Percentiles rank a stretch among this genome's conserved stretches.
Conservation (phyloP, 2,113 vertebrate genomes). For the Coracopsis vasa region DNA sequence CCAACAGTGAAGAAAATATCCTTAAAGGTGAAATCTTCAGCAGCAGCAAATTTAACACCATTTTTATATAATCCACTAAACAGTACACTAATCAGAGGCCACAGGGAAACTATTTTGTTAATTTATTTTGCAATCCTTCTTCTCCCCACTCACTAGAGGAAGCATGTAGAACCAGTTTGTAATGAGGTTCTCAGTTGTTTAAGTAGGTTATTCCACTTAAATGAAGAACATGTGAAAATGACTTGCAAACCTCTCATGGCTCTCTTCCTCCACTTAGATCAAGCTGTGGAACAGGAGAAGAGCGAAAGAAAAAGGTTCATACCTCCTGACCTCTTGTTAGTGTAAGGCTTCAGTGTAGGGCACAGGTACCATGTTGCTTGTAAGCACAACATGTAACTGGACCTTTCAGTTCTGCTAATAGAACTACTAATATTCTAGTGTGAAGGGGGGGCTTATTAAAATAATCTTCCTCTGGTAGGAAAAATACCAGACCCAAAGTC, state of each 20-base stretch:
- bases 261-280: background rate
- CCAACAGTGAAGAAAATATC: conserved; percentile 44
- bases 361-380: background rate
- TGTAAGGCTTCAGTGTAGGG: background rate
- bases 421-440: background rate
- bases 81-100: background rate
- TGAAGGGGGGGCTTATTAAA: background rate
- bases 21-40: conserved; percentile 5
- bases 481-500: background rate
- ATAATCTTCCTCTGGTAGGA: background rate
- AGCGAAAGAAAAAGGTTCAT: background rate
- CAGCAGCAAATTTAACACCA: conserved; percentile 10
- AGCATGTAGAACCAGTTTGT: background rate
- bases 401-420: background rate
- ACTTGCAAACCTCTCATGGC: background rate
- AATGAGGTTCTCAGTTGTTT: background rate
- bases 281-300: background rate
- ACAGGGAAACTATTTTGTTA: background rate
- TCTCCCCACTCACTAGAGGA: background rate
- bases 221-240: background rate
- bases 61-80: conserved; percentile 20
- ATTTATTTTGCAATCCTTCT: background rate
- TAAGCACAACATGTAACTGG: background rate
- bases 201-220: background rate
- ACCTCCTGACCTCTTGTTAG: background rate